Conservation (phyloP, 2,797 vertebrate genomes). For the Aldrovandia affinis region DNA sequence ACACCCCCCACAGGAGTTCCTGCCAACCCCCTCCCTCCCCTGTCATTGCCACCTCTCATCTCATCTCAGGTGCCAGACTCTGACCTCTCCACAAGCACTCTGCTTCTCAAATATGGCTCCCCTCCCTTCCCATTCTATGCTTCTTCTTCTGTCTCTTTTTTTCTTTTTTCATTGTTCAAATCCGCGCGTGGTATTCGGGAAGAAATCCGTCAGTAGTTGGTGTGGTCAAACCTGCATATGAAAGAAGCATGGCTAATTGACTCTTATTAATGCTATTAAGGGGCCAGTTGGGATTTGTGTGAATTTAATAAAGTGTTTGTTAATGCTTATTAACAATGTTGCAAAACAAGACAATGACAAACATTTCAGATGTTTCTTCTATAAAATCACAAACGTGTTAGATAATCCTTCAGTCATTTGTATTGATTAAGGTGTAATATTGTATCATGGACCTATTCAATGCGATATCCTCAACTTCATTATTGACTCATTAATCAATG, state of each 20-base stretch:
- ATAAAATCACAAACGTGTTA: background rate
- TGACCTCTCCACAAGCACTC: background rate
- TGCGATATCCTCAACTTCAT: background rate
- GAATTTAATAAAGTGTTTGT: background rate
- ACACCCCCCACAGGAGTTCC: background rate
- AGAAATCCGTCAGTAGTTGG: background rate
- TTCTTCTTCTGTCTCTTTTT: background rate
- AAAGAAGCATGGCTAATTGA: background rate
- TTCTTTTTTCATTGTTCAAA: background rate
- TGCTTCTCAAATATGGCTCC: background rate
- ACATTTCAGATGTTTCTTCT: background rate
- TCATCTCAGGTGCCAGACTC: background rate
- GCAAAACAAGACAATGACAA: background rate
- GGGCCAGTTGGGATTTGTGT: no score
- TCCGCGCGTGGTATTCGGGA: background rate
- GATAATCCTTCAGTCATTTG: conserved; percentile 1
- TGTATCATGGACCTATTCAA: background rate
- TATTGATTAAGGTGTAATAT: background rate
- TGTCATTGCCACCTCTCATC: background rate
- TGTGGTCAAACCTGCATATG: background rate
- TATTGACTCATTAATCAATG: background rate
- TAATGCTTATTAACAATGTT: background rate
- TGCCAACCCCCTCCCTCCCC: background rate
- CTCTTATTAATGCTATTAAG: background rate
- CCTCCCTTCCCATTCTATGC: background rate